Base-by-base conservation (phyloP, 2,888 invertebrate genomes). In the Temnothorax ravouxi region DNA sequence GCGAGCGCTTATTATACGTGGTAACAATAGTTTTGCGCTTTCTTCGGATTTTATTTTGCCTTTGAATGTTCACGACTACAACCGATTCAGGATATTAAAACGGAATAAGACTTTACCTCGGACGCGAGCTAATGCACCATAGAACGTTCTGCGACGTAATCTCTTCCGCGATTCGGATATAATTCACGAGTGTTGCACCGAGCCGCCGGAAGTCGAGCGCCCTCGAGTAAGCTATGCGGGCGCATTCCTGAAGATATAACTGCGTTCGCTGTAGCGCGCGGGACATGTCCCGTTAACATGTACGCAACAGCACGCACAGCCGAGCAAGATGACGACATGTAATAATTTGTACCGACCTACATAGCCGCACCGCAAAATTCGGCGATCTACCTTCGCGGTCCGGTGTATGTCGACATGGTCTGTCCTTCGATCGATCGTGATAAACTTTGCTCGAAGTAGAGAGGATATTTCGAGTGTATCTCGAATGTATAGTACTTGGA, bases 181-280 rank as follows among this genome's bases (percentile, higher is more conserved):
- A 84, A 86, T 83, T 88, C 77, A 84, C 47, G 77, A 67, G 76
- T 59, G 67, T 64, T 66, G 38, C 69, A 62, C 25, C 71, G 71
- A 84, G 77, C 71, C 79, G 84, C 88, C 89, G 89, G 90, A 90
- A 90, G 90, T 90, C 87, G 86, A 66, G 80, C 85, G 80, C 80
- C 74, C 83, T 69, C 84, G 52, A 84, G 87, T 88, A 71, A 86
- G 69, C 79, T 72, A 85, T 86, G 86, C 84, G 64, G 52, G 69
- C 85, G 84, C 88, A 87, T 89, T 89, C 87, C 84, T 72, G 50
- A 61, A 82, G 81, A 66, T 83, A 84, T 84, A 86, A 80, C 79
- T 71, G 76, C 85, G 74, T 71, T 80, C 80, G 61, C 56, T 47
- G 79, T 66, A 71, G n/a, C 56, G 66, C 59, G 52, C 29, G 34